Conservation (phyloP, 2,888 invertebrate genomes). For the Atrina japonica region DNA sequence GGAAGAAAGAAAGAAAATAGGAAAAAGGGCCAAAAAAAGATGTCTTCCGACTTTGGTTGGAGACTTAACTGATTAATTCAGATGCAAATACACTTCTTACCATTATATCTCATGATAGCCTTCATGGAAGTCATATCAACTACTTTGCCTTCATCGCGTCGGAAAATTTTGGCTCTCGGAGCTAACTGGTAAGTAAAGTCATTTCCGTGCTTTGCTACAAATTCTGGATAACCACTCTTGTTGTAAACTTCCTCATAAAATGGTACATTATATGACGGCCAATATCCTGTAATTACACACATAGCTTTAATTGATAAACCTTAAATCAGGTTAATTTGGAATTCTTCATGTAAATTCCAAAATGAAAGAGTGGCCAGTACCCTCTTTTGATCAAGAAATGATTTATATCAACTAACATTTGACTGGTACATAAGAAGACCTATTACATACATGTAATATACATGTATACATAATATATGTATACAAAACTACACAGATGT, state of each 20-base stretch:
- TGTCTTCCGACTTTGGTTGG: too few relatives aligned
- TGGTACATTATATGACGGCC: slow-evolving; percentile 80
- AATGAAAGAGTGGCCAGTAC: too few relatives aligned
- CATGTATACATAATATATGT: too few relatives aligned
- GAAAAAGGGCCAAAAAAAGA: too few relatives aligned
- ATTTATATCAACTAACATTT: not conserved
- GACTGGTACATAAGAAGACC: not conserved
- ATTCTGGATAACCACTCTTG: slow-evolving; percentile 76
- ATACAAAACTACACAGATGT: too few relatives aligned
- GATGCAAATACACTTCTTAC: too few relatives aligned
- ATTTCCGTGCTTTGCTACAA: slow-evolving; percentile 69
- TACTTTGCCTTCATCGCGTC: slow-evolving; percentile 76
- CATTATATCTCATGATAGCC: slow-evolving; percentile 78
- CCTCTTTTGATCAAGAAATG: not conserved
- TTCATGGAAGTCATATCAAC: slow-evolving; percentile 71
- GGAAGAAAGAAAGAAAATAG: too few relatives aligned
- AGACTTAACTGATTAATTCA: too few relatives aligned
- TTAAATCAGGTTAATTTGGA: too few relatives aligned
- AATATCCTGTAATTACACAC: slow-evolving; percentile 70
- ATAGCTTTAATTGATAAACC: not conserved
- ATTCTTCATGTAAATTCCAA: too few relatives aligned
- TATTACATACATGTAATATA: too few relatives aligned
- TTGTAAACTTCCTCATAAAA: slow-evolving; percentile 78
- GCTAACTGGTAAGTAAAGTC: slow-evolving; percentile 77
- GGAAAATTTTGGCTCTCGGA: slow-evolving; percentile 79